Percentiles rank a stretch among this genome's conserved stretches.
phyloP scores from a whole-genome alignment of 2,113 vertebrate species.

The Macaca mulatta region DNA sequence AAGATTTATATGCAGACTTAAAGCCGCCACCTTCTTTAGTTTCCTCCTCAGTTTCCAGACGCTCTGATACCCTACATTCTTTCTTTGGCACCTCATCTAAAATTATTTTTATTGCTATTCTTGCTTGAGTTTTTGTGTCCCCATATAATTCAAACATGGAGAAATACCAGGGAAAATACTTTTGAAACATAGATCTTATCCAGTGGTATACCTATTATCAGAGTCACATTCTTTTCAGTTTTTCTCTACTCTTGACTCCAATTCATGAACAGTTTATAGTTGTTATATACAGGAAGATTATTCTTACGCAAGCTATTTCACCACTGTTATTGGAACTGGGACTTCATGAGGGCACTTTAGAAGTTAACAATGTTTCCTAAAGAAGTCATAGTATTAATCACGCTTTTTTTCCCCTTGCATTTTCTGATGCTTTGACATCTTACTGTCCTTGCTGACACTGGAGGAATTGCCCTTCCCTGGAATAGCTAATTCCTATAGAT shows the following conservation, averaged over 20 bases:
- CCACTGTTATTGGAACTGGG: neutral
- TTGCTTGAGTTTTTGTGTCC: neutral
- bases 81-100: neutral
- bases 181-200: neutral
- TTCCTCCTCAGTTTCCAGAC: neutral
- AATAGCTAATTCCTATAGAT: neutral
- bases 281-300: neutral
- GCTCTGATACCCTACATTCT: neutral
- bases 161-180: neutral
- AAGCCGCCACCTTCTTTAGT: neutral
- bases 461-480: neutral
- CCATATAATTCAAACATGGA: neutral
- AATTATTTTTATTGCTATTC: neutral
- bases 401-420: neutral
- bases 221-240: neutral
- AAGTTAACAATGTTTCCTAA: neutral
- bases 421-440: neutral
- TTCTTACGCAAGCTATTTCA: neutral
- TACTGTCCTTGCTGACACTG: neutral
- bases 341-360: neutral
- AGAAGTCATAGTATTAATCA: neutral
- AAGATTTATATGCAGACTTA: neutral
- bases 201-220: neutral
- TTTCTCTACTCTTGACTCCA: neutral
- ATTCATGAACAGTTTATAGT: neutral